Percentiles rank a stretch among this genome's conserved stretches.
Conservation (phyloP, 2,888 invertebrate genomes). For the Ypsolopha scabrella region DNA sequence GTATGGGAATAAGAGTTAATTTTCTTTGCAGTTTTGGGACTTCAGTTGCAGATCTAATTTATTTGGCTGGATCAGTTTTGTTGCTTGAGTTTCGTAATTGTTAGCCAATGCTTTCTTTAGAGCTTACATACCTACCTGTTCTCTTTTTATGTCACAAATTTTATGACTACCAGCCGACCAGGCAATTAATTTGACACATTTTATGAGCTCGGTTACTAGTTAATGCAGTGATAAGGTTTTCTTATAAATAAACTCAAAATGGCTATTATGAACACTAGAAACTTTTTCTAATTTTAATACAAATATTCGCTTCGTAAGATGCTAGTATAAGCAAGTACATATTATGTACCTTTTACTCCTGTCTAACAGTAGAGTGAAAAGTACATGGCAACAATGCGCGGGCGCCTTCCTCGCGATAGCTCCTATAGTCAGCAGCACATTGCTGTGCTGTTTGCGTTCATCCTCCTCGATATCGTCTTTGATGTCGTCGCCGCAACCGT, state of each 20-base stretch:
- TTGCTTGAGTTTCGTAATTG: too few species aligned
- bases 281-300: background rate
- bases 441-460: constrained; percentile 56
- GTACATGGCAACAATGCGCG: constrained; percentile 73
- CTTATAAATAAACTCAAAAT: background rate
- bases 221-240: background rate
- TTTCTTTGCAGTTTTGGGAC: too few species aligned
- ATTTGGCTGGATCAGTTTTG: too few species aligned
- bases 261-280: background rate
- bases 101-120: too few species aligned
- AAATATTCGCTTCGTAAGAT: background rate
- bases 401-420: constrained; percentile 73
- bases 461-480: constrained; percentile 56
- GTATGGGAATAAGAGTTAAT: too few species aligned
- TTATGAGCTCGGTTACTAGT: too few species aligned
- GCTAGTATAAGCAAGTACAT: background rate
- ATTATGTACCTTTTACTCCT: constrained; percentile 64
- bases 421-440: constrained; percentile 82
- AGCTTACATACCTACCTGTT: too few species aligned
- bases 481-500: constrained; percentile 39
- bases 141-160: too few species aligned
- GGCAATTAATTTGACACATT: too few species aligned
- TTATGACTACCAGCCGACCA: too few species aligned
- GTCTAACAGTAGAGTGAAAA: constrained; percentile 76
- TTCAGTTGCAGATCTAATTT: too few species aligned